These are phyloP conservation scores for Petromus typicus DNA, from an alignment of 2,113 vertebrate species.

Conservation along the genomic window DNA sequence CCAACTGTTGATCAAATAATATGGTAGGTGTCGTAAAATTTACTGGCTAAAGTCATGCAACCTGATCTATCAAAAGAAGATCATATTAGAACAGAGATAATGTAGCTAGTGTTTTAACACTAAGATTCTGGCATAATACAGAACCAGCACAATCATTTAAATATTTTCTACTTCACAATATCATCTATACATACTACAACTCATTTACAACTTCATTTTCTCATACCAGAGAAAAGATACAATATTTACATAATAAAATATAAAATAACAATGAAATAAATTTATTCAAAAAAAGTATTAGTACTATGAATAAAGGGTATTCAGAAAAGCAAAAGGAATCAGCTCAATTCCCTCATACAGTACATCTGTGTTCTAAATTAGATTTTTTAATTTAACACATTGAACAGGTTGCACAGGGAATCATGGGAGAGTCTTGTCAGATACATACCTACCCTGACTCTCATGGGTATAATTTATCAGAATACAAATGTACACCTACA, in stretches of 20 bases:
- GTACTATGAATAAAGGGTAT: not conserved
- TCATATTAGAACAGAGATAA: not conserved
- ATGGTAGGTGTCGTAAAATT: not conserved
- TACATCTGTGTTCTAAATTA: not conserved
- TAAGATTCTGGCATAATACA: not conserved
- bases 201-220: no score
- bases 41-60: not conserved
- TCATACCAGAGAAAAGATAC: no score
- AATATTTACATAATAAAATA: not conserved
- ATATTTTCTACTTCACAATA: no score
- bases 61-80: slow-evolving; percentile 6
- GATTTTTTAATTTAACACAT: not conserved
- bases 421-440: not conserved
- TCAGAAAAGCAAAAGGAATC: not conserved
- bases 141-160: not conserved
- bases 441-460: not conserved
- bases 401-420: not conserved
- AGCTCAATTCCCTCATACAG: not conserved
- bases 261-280: not conserved
- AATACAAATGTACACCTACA: not conserved
- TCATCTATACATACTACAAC: no score
- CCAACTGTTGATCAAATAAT: not conserved
- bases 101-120: not conserved
- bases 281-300: not conserved
- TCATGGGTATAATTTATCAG: not conserved